These are phyloP conservation scores for Copsychus sechellarum DNA, from an alignment of 2,113 vertebrate species.

Conservation along the genomic window DNA sequence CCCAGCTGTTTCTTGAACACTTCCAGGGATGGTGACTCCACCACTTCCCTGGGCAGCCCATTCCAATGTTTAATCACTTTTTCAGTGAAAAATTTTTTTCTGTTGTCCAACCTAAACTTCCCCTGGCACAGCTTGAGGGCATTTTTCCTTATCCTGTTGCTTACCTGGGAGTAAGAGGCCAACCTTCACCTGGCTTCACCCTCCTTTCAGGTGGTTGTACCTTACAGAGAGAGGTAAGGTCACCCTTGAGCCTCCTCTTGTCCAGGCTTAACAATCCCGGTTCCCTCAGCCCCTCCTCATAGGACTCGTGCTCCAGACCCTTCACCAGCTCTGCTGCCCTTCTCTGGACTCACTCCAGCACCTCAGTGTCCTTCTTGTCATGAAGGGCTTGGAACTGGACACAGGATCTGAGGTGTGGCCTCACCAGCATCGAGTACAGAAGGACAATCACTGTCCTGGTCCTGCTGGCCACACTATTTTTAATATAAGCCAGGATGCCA, in stretches of 20 bases:
- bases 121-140: background rate
- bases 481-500: background rate
- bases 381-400: background rate
- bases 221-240: background rate
- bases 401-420: background rate
- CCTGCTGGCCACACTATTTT: background rate
- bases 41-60: background rate
- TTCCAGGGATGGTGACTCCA: background rate
- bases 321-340: fast-evolving
- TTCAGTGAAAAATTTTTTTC: background rate
- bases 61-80: background rate
- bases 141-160: background rate
- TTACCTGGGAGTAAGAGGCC: background rate
- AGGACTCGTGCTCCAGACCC: background rate
- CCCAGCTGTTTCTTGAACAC: background rate
- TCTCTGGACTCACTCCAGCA: fast-evolving
- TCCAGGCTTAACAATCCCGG: background rate
- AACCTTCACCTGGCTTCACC: background rate
- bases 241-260: background rate
- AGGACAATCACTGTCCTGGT: background rate
- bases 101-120: background rate
- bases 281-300: background rate
- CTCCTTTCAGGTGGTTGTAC: background rate
- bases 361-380: fast-evolving
- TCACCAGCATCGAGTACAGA: background rate